A percentile compares a stretch with the other conserved stretches of the same genome.
These are phyloP conservation scores for Scaptomyza parva DNA, from an alignment of 2,888 invertebrate genomes.

Conservation along the genomic window DNA sequence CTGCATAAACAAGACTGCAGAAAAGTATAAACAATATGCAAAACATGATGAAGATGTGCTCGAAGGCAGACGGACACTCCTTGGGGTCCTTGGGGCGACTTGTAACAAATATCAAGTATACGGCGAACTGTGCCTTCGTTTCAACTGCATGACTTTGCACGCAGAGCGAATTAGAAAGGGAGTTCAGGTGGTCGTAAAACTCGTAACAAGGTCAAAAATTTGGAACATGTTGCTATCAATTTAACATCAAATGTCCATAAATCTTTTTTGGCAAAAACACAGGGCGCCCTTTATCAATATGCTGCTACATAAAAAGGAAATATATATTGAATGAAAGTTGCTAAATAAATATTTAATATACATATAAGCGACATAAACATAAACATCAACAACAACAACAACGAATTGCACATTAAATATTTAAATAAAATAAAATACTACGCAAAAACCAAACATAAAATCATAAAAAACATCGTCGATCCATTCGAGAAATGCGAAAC, in stretches of 20 bases:
- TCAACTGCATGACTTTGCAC: slow-evolving; percentile 50
- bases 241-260: slow-evolving; percentile 67
- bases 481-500: slow-evolving; percentile 2
- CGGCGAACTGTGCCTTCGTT: slow-evolving; percentile 38
- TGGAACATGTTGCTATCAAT: slow-evolving; percentile 57
- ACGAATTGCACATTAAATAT: slow-evolving; percentile 46
- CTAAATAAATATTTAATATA: slow-evolving; percentile 71
- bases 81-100: slow-evolving; percentile 11
- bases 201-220: slow-evolving; percentile 63
- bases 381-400: too few relatives aligned
- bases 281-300: slow-evolving; percentile 21
- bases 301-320: slow-evolving; percentile 58
- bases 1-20: slow-evolving; percentile 57
- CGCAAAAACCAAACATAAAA: slow-evolving; percentile 17
- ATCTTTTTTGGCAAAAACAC: slow-evolving; percentile 42
- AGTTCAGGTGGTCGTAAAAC: slow-evolving; percentile 5
- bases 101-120: slow-evolving; percentile 62
- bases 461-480: slow-evolving; percentile 30
- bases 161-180: too few relatives aligned
- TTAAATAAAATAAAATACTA: slow-evolving; percentile 48
- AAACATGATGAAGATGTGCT: slow-evolving; percentile 58
- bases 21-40: slow-evolving; percentile 76
- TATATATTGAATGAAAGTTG: slow-evolving; percentile 21
- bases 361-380: slow-evolving; percentile 48
- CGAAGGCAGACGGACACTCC: slow-evolving; percentile 1